Evolutionary conservation across 2,113 vertebrate genomes (phyloP).

Genomic region (Neogale vison): DNA sequence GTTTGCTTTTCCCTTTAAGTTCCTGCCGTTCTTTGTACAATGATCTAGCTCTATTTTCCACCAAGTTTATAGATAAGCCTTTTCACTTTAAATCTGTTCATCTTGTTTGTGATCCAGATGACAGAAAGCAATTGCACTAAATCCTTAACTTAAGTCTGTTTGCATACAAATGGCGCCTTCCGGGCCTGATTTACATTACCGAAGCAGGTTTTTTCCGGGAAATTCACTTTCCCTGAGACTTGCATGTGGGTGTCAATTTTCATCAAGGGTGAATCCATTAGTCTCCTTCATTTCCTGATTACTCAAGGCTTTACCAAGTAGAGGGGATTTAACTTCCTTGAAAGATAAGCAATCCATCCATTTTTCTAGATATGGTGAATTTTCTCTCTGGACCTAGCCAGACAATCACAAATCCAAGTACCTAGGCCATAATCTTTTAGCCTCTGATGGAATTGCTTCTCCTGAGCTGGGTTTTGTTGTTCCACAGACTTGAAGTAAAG

Average conservation of each 20-base stretch:
- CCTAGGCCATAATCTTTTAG: not conserved
- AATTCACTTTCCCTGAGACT: conserved; percentile 66
- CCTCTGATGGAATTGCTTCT: conserved; percentile 35
- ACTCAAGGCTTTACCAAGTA: conserved; percentile 73
- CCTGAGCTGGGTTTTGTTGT: conserved; percentile 11
- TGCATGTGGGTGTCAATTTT: conserved; percentile 65
- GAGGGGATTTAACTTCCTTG: conserved; percentile 65
- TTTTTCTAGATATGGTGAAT: conserved; percentile 58
- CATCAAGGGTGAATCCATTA: conserved; percentile 69
- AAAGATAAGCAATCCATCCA: conserved; percentile 59
- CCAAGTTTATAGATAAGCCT: conserved; percentile 69
- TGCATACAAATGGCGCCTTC: conserved; percentile 71
- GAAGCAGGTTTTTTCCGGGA: conserved; percentile 54
- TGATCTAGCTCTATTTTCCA: conserved; percentile 54
- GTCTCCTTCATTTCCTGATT: conserved; percentile 74
- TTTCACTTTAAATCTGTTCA: conserved; percentile 74
- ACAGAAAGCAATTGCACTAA: conserved; percentile 74
- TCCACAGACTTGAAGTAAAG: conserved; percentile 17
- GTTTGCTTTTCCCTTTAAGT: conserved; percentile 17
- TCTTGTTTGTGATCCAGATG: conserved; percentile 73
- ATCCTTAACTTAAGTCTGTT: conserved; percentile 66
- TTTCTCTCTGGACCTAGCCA: conserved; percentile 54
- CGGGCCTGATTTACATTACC: conserved; percentile 67
- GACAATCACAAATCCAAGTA: conserved; percentile 19
- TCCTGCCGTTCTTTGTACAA: not conserved